Percentiles rank a stretch among this genome's conserved stretches.
Evolutionary conservation across 2,888 invertebrate species (phyloP).

Genomic region (Gandaritis pyraliata): DNA sequence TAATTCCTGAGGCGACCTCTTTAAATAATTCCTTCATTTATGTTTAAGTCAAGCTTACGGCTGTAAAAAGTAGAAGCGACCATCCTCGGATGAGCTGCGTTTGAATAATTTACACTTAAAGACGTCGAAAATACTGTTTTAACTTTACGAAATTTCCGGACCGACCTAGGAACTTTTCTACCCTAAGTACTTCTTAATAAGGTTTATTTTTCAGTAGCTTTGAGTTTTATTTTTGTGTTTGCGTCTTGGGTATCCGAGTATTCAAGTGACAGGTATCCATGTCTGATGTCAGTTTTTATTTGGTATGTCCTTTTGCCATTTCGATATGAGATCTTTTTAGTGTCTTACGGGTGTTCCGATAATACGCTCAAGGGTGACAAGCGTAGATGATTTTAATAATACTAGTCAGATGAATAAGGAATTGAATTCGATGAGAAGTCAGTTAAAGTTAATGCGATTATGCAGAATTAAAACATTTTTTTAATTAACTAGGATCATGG

Average conservation of each 20-base stretch:
- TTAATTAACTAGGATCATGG: no score
- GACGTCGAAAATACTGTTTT: constrained; percentile 63
- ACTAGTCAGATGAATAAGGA: constrained; percentile 17
- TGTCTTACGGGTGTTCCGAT: constrained; percentile 57
- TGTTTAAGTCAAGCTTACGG: constrained; percentile 69
- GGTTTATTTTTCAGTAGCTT: constrained; percentile 36
- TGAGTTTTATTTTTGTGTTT: constrained; percentile 47
- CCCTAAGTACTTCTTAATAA: constrained; percentile 44
- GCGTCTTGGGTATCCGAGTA: constrained; percentile 50
- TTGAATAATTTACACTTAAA: constrained; percentile 82
- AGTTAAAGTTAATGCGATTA: constrained; percentile 8
- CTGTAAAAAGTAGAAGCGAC: constrained; percentile 70
- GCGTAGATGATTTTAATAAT: constrained; percentile 34
- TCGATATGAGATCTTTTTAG: constrained; percentile 69
- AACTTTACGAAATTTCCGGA: constrained; percentile 43
- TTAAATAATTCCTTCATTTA: constrained; percentile 73
- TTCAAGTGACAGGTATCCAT: constrained; percentile 60
- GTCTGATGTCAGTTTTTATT: constrained; percentile 38
- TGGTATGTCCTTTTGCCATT: constrained; percentile 44
- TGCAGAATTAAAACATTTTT: not conserved
- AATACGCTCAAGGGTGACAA: constrained; percentile 39
- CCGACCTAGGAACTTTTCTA: constrained; percentile 17
- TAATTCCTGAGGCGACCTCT: constrained; percentile 64
- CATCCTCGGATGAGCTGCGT: constrained; percentile 69
- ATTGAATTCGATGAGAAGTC: constrained; percentile 18